Percentiles rank a stretch among this genome's conserved stretches.
phyloP scores from a whole-genome alignment of 2,888 invertebrate genomes.

The Alloplasta piceator region DNA sequence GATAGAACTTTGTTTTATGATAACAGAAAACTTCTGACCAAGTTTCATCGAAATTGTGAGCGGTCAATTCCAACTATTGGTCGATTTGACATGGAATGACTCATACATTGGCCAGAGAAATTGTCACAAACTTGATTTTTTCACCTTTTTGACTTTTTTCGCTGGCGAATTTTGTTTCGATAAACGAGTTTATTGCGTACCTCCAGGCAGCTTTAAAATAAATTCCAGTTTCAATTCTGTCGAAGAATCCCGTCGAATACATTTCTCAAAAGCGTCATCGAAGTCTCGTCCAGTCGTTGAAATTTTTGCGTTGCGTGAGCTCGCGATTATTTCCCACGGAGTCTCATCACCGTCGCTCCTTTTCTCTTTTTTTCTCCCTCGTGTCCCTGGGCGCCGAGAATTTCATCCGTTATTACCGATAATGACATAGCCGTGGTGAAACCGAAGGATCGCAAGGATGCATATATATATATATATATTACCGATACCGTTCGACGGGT shows the following conservation, averaged over 20 bases:
- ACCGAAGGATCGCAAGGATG: conserved; percentile 18
- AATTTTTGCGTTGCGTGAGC: conserved; percentile 37
- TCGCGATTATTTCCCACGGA: conserved; percentile 49
- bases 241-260: conserved; percentile 8
- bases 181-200: too few species aligned
- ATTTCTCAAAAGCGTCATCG: conserved; percentile 9
- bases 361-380: not conserved
- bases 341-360: not conserved
- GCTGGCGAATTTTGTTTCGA: too few species aligned
- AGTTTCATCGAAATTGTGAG: too few species aligned
- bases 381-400: conserved; percentile 45
- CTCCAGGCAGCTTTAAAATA: too few species aligned
- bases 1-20: too few species aligned
- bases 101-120: too few species aligned
- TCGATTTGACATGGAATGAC: too few species aligned
- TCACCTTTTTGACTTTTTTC: too few species aligned
- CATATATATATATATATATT: conserved; percentile 1
- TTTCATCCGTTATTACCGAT: conserved; percentile 54
- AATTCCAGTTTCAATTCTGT: not conserved
- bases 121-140: too few species aligned
- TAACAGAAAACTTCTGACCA: too few species aligned
- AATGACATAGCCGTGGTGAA: conserved; percentile 44
- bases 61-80: too few species aligned
- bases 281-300: not conserved
- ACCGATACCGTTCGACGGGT: conserved; percentile 25